Percentiles rank a stretch among this genome's conserved stretches.
Conservation (phyloP, 1,140 invertebrate species). For the Portunus trituberculatus region DNA sequence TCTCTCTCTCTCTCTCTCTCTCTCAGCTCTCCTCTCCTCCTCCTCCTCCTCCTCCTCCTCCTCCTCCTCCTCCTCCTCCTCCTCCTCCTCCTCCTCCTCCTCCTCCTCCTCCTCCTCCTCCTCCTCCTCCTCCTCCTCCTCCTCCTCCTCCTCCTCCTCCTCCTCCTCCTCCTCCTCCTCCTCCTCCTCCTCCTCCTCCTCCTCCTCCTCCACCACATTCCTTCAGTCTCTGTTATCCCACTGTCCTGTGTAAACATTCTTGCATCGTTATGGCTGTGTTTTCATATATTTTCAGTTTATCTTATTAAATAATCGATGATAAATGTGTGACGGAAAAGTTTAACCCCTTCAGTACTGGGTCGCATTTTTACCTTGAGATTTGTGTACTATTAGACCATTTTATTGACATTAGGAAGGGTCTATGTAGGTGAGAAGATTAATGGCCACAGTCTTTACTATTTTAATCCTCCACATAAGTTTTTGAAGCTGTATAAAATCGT, state of each 20-base stretch:
- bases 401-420: too few species aligned
- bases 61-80: slow-evolving; percentile 10
- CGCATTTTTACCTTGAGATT: too few species aligned
- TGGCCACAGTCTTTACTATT: too few species aligned
- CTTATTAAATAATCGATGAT: too few species aligned
- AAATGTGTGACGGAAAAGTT: too few species aligned
- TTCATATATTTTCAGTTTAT: background rate
- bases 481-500: too few species aligned
- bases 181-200: slow-evolving; percentile 18
- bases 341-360: too few species aligned
- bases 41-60: background rate
- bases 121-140: background rate
- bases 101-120: background rate
- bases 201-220: background rate
- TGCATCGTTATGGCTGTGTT: background rate
- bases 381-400: too few species aligned
- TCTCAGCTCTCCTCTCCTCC: background rate
- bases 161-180: slow-evolving; percentile 9
- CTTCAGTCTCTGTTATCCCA: background rate
- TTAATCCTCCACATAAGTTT: too few species aligned
- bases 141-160: background rate
- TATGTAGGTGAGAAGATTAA: too few species aligned
- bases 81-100: background rate
- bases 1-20: too few species aligned
- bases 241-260: background rate